Conservation (phyloP, 30 jellyfish, hydroid and myxozoan genomes). For the Hydra vulgaris region DNA sequence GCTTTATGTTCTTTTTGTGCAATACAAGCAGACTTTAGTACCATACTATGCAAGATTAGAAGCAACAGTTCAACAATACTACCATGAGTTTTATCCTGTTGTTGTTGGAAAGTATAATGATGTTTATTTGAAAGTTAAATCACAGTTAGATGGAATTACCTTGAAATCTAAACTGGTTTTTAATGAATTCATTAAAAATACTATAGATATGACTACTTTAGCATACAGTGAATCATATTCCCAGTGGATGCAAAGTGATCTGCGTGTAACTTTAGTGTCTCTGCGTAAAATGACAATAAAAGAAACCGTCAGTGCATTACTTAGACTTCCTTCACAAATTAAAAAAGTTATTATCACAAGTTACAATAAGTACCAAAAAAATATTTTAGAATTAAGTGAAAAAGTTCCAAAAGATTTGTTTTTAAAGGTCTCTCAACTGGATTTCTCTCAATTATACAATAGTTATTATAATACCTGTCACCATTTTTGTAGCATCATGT, state of each 20-base stretch:
- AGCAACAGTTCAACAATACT: constrained; percentile 1
- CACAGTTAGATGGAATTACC: neutral
- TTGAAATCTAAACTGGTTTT: constrained; percentile 3
- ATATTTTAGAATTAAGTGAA: constrained; percentile 25
- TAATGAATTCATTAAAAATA: neutral
- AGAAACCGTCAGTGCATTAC: constrained; percentile 55
- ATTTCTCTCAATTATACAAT: neutral
- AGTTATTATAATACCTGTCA: neutral
- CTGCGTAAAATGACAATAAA: constrained; percentile 60
- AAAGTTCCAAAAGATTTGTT: no score
- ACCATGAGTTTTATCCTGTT: constrained; percentile 6
- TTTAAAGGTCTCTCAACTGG: no score
- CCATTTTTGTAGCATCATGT: neutral
- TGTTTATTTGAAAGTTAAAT: neutral
- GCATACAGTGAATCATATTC: constrained; percentile 22
- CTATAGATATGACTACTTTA: neutral
- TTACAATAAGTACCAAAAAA: constrained; percentile 43
- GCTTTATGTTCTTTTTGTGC: neutral
- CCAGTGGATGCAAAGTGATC: constrained; percentile 42
- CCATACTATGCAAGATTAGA: constrained; percentile 11
- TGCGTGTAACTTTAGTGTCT: constrained; percentile 20
- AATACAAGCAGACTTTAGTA: neutral
- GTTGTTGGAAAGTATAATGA: constrained; percentile 3
- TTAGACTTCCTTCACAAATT: constrained; percentile 50
- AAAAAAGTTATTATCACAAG: constrained; percentile 29